phyloP scores from a whole-genome alignment of 1,140 invertebrate genomes.

The Bombus superbus region DNA sequence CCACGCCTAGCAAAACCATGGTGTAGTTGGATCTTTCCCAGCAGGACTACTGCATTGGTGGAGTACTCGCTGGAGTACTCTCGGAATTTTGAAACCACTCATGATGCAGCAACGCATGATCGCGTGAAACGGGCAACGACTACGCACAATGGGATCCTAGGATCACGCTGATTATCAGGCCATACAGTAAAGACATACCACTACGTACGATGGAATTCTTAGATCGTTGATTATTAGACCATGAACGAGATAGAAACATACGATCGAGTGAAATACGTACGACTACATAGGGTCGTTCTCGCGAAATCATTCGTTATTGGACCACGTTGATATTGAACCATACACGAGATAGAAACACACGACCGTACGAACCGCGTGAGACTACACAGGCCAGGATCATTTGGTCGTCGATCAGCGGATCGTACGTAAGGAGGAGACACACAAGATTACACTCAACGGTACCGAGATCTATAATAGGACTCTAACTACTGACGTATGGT shows the following conservation, averaged over 20 bases:
- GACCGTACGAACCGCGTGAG: no score
- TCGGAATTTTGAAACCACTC: not conserved
- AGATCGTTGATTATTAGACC: no score
- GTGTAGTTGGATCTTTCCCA: not conserved
- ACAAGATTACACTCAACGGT: not conserved
- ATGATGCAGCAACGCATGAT: no score
- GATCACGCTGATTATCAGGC: not conserved
- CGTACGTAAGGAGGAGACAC: not conserved
- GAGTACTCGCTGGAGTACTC: no score
- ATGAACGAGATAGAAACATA: no score
- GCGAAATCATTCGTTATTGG: no score
- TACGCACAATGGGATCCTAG: not conserved
- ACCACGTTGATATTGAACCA: not conserved
- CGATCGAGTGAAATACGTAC: no score
- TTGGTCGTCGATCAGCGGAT: not conserved
- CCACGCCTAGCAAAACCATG: not conserved
- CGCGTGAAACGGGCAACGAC: not conserved
- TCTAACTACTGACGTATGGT: not conserved
- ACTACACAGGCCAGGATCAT: not conserved
- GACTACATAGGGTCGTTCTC: no score
- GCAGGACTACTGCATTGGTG: not conserved
- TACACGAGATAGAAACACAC: no score
- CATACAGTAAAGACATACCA: no score
- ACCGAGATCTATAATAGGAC: not conserved
- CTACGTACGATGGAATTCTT: no score